Evolutionary conservation across 2,113 vertebrate genomes (phyloP).

Genomic region (Orientallactaga bullata): DNA sequence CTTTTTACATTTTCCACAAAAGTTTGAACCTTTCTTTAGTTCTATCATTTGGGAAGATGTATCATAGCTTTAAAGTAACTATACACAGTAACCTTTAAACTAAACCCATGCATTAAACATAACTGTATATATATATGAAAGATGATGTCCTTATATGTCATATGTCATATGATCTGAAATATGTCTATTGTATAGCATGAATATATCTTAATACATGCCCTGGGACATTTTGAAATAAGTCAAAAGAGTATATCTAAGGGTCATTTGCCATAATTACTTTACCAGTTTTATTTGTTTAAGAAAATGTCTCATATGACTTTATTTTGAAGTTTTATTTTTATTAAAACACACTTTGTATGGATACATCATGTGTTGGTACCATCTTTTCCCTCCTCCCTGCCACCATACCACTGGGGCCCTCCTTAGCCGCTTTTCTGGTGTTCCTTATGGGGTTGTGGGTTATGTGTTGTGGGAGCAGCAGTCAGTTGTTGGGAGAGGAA

Average conservation of each 20-base stretch:
- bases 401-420: too few relatives aligned
- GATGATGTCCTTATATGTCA: neutral
- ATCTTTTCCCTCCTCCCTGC: too few relatives aligned
- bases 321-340: neutral
- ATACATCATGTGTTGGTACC: too few relatives aligned
- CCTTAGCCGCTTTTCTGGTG: too few relatives aligned
- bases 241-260: neutral
- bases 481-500: too few relatives aligned
- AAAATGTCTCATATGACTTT: neutral
- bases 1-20: neutral
- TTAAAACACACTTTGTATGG: too few relatives aligned
- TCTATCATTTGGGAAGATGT: neutral
- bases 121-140: neutral
- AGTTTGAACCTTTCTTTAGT: neutral
- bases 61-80: neutral
- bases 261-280: constrained; percentile 12
- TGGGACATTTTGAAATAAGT: neutral
- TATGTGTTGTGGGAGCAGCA: too few relatives aligned
- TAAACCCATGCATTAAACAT: constrained; percentile 15
- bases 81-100: neutral
- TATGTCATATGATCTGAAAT: neutral
- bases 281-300: neutral
- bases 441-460: too few relatives aligned
- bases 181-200: neutral
- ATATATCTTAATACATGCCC: neutral